Evolutionary conservation across 2,888 invertebrate species (phyloP), one percentile per base, ranked within the genome.

Genomic region (Thymelicus sylvestris): DNA sequence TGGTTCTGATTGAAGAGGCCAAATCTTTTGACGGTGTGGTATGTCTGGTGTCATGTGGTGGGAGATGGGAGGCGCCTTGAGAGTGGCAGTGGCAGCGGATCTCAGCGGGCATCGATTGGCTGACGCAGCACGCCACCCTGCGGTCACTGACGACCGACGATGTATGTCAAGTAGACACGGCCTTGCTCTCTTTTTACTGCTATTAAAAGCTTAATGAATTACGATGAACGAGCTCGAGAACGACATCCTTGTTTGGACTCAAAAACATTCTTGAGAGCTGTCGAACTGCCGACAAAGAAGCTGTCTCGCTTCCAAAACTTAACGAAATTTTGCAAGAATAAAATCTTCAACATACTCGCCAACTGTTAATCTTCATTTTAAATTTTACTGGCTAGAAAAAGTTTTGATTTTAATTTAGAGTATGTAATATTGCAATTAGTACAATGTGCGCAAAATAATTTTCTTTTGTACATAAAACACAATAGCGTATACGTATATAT

Each of bases 151-250:
- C 85, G 83, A 81, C 84, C 82, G 78, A 92, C 82, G 79, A 93
- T 89, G 84, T 91, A 79, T 93, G 93, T 93, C 93, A 93, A 93
- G 93, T 85, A 86, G 78, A 77, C 76, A 74, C 86, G 92, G 91
- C 93, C 93, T 93, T 92, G 93, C 89, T 90, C 93, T 88, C 89
- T 86, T 92, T 93, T 82, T 81, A 65, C 70, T 70, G 84, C 91
- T 92, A 91, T 90, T 92, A 91, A 92, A 91, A 92, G 89, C 91
- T 84, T 92, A 89, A 91, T 91, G 90, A 90, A 89, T 89, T 86
- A 89, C 85, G 85, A 87, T 89, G 86, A 84, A 86, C 81, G 84
- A 86, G 78, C 83, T 87, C 78, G 77, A 89, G 84, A 84, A 77
- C 76, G 73, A 74, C 77, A 76, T 79, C 79, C 80, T 81, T 77